Base-by-base conservation (phyloP, 2,888 invertebrate genomes). In the Drosophila vallismaia region DNA sequence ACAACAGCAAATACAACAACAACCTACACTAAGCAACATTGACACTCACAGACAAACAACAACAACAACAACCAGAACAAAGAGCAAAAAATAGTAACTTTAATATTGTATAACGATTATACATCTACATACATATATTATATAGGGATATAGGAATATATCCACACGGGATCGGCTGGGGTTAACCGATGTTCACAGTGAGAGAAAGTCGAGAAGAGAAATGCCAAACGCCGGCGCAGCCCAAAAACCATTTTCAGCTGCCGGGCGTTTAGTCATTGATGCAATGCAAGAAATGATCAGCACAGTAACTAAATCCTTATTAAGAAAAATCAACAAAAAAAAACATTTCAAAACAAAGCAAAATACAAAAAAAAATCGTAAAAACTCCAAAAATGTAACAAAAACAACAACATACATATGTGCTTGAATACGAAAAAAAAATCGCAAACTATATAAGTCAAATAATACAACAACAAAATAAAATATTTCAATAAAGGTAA, bases 371-470 rank as follows among this genome's bases (percentile, higher is more conserved):
- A 77, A 60, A 79, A 68, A 56, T 68, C 56, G 58, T 63, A 71
- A 70, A 74, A 74, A 73, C 52, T 64, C 66, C 53, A 62, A 80
- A 67, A 72, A 81, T 64, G 64, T 64, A 64, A 64, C 64, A 75
- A 76, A 63, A 68, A 55, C 69, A 74, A 74, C 57, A 64, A 68
- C 75, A 88, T 75, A 82, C 82, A 86, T 79, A 87, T 86, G 87
- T 76, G 84, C 82, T 85, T 80, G 73, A 87, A 87, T 82, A 89
- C 78, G 75, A 87, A 88, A 77, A 64, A 71, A 86, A 79, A 86
- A 85, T 76, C 57, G 79, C 85, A 86, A 82, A 84, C 76, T 77
- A 85, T 80, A 85, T 85, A 89, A 88, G 88, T 88, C 84, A 88
- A 88, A 83, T 78, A 81, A 77, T 76, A 64, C 66, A 70, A 70